Percentiles rank a stretch among this genome's conserved stretches.
phyloP scores from a whole-genome alignment of 2,888 invertebrate genomes.

The Trachelus troglodyta region DNA sequence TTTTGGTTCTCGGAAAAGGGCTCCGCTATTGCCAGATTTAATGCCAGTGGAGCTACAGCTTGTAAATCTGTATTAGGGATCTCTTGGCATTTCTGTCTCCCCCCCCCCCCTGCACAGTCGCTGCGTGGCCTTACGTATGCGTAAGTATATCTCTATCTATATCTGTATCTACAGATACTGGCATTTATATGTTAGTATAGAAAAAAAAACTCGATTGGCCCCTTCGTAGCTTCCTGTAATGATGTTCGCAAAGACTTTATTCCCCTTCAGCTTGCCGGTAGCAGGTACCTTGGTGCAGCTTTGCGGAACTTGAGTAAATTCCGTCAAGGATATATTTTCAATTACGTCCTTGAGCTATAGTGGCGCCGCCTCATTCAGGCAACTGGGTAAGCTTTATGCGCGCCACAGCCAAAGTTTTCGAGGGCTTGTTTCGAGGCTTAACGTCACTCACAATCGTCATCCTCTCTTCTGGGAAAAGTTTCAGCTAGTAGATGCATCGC shows the following conservation, averaged over 20 bases:
- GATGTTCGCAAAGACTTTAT: background rate
- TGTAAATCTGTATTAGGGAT: conserved; percentile 41
- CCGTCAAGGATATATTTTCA: background rate
- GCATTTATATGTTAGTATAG: background rate
- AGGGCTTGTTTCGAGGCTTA: background rate
- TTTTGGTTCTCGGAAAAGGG: conserved; percentile 8
- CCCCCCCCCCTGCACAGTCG: background rate
- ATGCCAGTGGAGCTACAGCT: conserved; percentile 35
- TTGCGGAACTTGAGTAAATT: background rate
- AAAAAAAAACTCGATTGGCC: background rate
- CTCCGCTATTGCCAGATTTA: conserved; percentile 37
- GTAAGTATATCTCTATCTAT: background rate
- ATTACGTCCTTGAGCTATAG: background rate
- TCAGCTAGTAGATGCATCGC: background rate
- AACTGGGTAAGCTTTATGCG: conserved; percentile 5
- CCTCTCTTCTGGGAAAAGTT: background rate
- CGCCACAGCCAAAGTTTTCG: conserved; percentile 1
- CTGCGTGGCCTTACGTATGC: background rate
- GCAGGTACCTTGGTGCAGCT: background rate
- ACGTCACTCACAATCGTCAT: conserved; percentile 5
- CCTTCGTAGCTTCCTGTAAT: background rate
- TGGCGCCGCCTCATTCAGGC: background rate
- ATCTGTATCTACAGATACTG: background rate
- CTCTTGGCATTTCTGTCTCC: background rate
- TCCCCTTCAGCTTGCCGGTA: background rate